Conservation (phyloP, 2,888 invertebrate genomes). For the Apamea monoglypha region DNA sequence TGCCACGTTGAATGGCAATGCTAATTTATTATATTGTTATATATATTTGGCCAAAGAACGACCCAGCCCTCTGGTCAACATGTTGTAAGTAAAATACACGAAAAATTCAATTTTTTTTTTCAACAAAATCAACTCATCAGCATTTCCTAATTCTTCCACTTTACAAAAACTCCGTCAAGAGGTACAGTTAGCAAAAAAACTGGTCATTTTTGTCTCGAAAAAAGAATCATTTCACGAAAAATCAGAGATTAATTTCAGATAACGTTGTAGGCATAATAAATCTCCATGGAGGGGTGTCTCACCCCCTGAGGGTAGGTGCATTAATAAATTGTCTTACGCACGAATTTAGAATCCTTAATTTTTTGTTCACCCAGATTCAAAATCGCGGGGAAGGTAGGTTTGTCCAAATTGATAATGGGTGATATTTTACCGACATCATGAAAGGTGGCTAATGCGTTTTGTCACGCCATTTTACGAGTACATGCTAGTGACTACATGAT, state of each 20-base stretch:
- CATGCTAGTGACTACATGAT: constrained; percentile 23
- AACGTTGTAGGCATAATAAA: constrained; percentile 68
- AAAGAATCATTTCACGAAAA: constrained; percentile 61
- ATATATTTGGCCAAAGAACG: no score
- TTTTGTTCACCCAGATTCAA: constrained; percentile 54
- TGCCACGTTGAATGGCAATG: no score
- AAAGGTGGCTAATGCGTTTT: constrained; percentile 48
- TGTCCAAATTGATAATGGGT: constrained; percentile 45
- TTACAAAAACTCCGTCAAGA: constrained; percentile 13
- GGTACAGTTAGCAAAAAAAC: constrained; percentile 9
- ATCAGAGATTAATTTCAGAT: constrained; percentile 73
- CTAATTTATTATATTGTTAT: no score
- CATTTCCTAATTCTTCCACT: constrained; percentile 11
- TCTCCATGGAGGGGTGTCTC: constrained; percentile 52
- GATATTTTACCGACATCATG: constrained; percentile 48
- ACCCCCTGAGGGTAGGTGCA: constrained; percentile 54
- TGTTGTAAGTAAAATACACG: neutral
- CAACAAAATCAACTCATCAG: neutral
- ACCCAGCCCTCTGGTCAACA: no score
- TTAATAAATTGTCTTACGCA: constrained; percentile 71
- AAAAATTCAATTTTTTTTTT: neutral
- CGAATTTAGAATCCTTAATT: constrained; percentile 69
- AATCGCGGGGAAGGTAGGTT: constrained; percentile 11
- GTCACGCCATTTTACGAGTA: constrained; percentile 59
- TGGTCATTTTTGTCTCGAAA: constrained; percentile 28